Evolutionary conservation across 1,140 invertebrate species (phyloP), one percentile per base, ranked within the genome.

Genomic region (Nephila pilipes): DNA sequence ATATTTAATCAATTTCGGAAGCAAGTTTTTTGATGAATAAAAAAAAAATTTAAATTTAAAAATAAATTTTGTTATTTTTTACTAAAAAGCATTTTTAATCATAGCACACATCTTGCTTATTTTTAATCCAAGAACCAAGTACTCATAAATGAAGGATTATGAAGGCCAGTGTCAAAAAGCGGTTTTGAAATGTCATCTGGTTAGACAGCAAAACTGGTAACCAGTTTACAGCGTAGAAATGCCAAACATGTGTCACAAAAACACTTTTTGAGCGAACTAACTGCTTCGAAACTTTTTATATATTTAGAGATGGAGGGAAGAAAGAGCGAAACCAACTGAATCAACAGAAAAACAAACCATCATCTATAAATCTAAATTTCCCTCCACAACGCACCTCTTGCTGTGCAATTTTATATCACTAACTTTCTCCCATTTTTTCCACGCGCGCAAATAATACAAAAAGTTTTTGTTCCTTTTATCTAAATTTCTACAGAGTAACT

Each of bases 361-460:
- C 32, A 36, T 46, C 63, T 90, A 90, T 80, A 90, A 90, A 90
- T 90, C 88, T 90, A 90, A 80, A 90, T 90, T 90, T 90, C 63
- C 32, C 69, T 29, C 60, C 85, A 20, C 60, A 6, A 12, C 36
- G 22, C 85, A n/a, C 58, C 29, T 54, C 36, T 36, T 60, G 14
- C 46, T n/a, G 60, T 25, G 69, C 46, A 58, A 80, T 90, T 79
- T 90, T 90, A 90, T 80, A 80, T 32, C 88, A 79, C 69, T 90
- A 90, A 90, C 88, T 90, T 90, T 90, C 88, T 38, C 63, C 69
- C 69, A 80, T 90, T 80, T 80, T 90, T 90, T 90, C 69, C 69
- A 79, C 88, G 69, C 88, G 88, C 69, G 25, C 88, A 90, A 90
- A 90, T 90, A 90, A 91, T 91, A 83, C 89, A 91, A 91, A 91